Evolutionary conservation across 1,140 invertebrate genomes (phyloP).

Genomic region (Aradophagus sp.): DNA sequence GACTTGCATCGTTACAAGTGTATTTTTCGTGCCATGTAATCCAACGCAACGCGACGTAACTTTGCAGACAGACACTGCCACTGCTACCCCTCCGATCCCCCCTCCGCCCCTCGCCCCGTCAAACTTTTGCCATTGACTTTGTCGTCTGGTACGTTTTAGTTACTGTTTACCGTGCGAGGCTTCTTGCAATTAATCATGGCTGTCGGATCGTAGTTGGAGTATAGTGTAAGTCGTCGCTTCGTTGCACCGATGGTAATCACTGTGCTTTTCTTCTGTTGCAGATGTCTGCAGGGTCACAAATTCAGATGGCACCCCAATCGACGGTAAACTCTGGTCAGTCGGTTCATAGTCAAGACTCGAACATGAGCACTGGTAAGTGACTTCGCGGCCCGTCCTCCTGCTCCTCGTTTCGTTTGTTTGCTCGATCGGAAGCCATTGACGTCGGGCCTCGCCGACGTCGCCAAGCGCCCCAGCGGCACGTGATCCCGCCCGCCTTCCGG

Average conservation of each 20-base stretch:
- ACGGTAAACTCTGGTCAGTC: constrained; percentile 89
- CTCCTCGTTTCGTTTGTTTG: constrained; percentile 2
- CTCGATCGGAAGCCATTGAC: neutral
- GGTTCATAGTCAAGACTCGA: constrained; percentile 94
- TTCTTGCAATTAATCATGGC: constrained; percentile 16
- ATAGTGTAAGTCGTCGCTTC: neutral
- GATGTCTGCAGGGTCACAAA: constrained; percentile 95
- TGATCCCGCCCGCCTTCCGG: neutral
- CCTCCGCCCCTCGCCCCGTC: too few species aligned
- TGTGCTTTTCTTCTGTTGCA: constrained; percentile 76
- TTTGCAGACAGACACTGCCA: too few species aligned
- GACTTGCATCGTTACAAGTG: too few species aligned
- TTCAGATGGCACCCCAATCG: constrained; percentile 95
- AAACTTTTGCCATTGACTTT: too few species aligned
- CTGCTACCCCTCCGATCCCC: too few species aligned
- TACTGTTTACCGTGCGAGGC: too few species aligned
- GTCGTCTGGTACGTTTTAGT: too few species aligned
- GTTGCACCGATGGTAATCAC: constrained; percentile 30
- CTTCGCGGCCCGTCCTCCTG: constrained; percentile 3
- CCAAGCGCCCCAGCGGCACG: neutral
- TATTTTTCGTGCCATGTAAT: too few species aligned
- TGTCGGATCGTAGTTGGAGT: neutral
- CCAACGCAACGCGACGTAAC: too few species aligned
- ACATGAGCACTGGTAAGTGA: constrained; percentile 90
- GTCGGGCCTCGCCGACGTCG: neutral